phyloP scores from a whole-genome alignment of 1,140 invertebrate species.

The Euura lappo region DNA sequence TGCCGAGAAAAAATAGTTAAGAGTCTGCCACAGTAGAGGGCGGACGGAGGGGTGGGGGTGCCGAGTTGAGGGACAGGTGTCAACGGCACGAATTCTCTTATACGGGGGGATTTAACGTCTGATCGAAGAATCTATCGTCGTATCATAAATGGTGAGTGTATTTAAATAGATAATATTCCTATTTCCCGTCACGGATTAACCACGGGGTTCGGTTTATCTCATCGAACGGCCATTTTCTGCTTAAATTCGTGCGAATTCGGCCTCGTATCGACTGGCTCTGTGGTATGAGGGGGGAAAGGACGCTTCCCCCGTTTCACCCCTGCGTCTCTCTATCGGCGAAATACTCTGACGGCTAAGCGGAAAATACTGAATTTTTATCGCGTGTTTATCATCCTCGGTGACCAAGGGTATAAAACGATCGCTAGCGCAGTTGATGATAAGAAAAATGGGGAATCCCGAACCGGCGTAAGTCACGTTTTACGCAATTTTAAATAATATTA shows the following conservation, averaged over 20 bases:
- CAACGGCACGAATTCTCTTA: constrained; percentile 45
- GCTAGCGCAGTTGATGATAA: no score
- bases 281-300: constrained; percentile 24
- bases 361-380: constrained; percentile 18
- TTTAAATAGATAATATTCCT: not conserved
- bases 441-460: constrained; percentile 39
- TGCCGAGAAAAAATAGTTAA: constrained; percentile 58
- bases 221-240: constrained; percentile 50
- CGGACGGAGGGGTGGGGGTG: constrained; percentile 53
- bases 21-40: constrained; percentile 57
- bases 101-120: no score
- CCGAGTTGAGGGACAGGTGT: constrained; percentile 57
- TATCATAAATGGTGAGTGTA: constrained; percentile 43
- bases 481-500: no score
- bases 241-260: constrained; percentile 50
- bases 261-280: constrained; percentile 47
- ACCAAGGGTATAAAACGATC: not conserved
- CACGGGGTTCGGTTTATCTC: constrained; percentile 8
- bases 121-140: constrained; percentile 34
- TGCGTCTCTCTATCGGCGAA: constrained; percentile 3
- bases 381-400: constrained; percentile 15
- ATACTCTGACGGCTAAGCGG: constrained; percentile 1
- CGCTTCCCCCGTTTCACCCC: constrained; percentile 12
- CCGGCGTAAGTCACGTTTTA: no score
- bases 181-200: not conserved